Conservation (phyloP, 2,797 vertebrate genomes). For the Ambastaia sidthimunki region DNA sequence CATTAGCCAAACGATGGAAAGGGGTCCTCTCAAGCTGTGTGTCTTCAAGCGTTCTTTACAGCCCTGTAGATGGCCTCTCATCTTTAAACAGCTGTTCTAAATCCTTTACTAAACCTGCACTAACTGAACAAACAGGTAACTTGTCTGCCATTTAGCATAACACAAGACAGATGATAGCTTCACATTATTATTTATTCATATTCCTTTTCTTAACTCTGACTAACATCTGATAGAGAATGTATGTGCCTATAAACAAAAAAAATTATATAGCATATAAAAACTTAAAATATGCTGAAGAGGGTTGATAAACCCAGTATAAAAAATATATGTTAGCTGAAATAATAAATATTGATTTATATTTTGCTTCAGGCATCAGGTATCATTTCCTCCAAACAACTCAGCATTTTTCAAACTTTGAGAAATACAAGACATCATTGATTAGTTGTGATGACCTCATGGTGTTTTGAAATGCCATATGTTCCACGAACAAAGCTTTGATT, state of each 20-base stretch:
- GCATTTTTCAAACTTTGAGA: conserved; percentile 33
- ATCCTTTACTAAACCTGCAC: conserved; percentile 94
- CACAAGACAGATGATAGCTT: neutral
- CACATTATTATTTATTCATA: neutral
- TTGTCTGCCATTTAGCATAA: neutral
- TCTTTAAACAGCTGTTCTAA: conserved; percentile 92
- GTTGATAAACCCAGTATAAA: no score
- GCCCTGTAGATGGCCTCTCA: conserved; percentile 90
- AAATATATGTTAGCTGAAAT: neutral
- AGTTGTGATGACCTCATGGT: conserved; percentile 9
- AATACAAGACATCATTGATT: conserved; percentile 45
- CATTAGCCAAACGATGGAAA: conserved; percentile 91
- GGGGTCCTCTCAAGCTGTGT: conserved; percentile 83
- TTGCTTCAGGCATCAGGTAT: conserved; percentile 5
- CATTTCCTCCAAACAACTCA: conserved; percentile 5
- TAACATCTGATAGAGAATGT: conserved; percentile 19
- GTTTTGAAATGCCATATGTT: conserved; percentile 3
- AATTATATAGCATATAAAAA: no score
- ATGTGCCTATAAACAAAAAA: neutral
- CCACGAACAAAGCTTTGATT: conserved; percentile 15
- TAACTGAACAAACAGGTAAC: conserved; percentile 96
- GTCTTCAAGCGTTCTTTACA: conserved; percentile 89
- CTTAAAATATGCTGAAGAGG: neutral
- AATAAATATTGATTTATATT: conserved; percentile 34
- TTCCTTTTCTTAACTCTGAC: neutral